These are phyloP conservation scores for Staurois parvus DNA, from an alignment of 2,797 vertebrate species.

Conservation along the genomic window DNA sequence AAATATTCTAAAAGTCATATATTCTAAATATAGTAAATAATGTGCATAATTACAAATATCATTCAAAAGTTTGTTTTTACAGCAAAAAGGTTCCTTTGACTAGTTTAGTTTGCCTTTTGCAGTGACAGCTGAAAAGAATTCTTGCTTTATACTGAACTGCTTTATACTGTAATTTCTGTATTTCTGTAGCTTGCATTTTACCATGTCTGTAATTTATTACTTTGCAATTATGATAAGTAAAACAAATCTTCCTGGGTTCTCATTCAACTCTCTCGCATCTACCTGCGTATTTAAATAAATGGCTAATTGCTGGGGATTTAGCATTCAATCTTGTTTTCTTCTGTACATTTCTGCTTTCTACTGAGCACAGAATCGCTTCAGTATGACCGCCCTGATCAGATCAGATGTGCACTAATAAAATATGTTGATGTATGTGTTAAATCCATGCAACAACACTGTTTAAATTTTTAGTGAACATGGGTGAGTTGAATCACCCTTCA, in stretches of 20 bases:
- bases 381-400: neutral
- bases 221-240: constrained; percentile 3
- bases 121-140: neutral
- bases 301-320: constrained; percentile 12
- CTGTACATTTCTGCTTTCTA: neutral
- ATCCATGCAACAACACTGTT: no score
- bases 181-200: neutral
- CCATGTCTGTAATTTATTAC: neutral
- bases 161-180: neutral
- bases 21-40: neutral
- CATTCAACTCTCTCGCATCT: neutral
- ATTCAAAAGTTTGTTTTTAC: neutral
- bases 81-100: neutral
- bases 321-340: neutral
- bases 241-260: constrained; percentile 14
- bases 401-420: neutral
- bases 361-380: neutral
- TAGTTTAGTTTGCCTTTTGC: neutral
- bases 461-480: no score
- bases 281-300: constrained; percentile 13
- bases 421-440: no score
- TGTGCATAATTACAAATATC: neutral
- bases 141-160: neutral
- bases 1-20: neutral
- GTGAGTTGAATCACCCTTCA: no score